Evolutionary conservation across 2,797 vertebrate species (phyloP), one percentile per base, ranked within the genome.

Genomic region (Dendrocincla fuliginosa): DNA sequence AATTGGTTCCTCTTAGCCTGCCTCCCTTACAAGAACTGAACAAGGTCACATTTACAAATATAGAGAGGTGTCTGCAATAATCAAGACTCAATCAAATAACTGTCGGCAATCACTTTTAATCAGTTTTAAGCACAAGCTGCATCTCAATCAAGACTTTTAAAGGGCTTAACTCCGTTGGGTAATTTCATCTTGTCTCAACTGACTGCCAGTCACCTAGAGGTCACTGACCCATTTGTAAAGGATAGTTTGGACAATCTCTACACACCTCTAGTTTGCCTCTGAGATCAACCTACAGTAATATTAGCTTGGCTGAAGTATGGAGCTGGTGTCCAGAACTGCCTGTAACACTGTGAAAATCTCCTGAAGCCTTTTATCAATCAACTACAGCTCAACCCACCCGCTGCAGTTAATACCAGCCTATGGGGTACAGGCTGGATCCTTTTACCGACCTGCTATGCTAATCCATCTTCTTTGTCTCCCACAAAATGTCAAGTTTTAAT

Each of bases 301-400:
- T 32, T 13, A 61, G 33, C 23, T 41, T 53, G 64, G n/a, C 22
- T 63, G 6, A 80, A 67, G 46, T 27, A 13, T 13, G 16, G n/a
- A 32, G 4, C 32, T 42, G 23, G 42, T 19, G 25, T 28, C 33
- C 25, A 59, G 10, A 63, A 71, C 5, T 53, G 70, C 50, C 49
- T 30, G 55, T 35, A 64, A 52, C 76, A 70, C n/a, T 8, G 9
- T 44, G 37, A 19, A 53, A 41, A 52, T 24, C 1, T 1, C 22
- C 55, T 61, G 27, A 60, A 47, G 33, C 10, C 30, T 37, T 28
- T 0, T 47, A 35, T 6, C 25, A 30, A 41, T 44, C 44, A 28
- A 8, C 13, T 22, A 41, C 27, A 83, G 46, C n/a, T 24, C 60
- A 69, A 35, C 11, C 2, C 1, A 1, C 13, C 11, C 6, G 3